These are phyloP conservation scores for Oceanites oceanicus DNA, from an alignment of 2,113 vertebrate genomes.

Conservation along the genomic window DNA sequence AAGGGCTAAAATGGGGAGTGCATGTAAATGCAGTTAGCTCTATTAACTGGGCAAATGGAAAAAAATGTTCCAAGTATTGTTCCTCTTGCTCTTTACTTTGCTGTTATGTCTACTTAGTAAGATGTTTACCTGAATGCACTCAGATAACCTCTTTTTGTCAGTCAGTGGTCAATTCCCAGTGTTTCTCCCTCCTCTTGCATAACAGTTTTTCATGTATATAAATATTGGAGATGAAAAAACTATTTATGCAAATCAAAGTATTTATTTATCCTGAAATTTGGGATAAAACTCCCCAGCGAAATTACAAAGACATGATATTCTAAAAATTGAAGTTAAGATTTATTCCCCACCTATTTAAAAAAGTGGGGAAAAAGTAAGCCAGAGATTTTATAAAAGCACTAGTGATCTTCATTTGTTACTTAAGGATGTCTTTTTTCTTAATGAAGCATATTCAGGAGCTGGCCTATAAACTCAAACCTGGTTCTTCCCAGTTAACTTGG, in stretches of 20 bases:
- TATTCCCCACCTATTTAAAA: neutral
- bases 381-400: neutral
- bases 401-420: neutral
- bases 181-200: neutral
- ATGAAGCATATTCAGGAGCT: neutral
- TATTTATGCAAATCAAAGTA: neutral
- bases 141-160: neutral
- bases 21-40: neutral
- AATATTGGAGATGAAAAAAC: neutral
- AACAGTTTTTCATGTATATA: neutral
- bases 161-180: neutral
- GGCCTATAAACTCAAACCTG: neutral
- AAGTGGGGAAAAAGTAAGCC: neutral
- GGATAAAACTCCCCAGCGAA: neutral
- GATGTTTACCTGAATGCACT: neutral
- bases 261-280: neutral
- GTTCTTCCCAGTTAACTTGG: neutral
- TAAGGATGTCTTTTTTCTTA: neutral
- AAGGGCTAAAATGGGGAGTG: neutral
- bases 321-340: neutral
- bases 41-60: neutral
- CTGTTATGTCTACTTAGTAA: neutral
- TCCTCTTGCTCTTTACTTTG: neutral
- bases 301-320: neutral
- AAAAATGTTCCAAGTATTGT: neutral